These are phyloP conservation scores for Heliconius melpomene DNA, from an alignment of 1,140 invertebrate genomes.

Conservation along the genomic window DNA sequence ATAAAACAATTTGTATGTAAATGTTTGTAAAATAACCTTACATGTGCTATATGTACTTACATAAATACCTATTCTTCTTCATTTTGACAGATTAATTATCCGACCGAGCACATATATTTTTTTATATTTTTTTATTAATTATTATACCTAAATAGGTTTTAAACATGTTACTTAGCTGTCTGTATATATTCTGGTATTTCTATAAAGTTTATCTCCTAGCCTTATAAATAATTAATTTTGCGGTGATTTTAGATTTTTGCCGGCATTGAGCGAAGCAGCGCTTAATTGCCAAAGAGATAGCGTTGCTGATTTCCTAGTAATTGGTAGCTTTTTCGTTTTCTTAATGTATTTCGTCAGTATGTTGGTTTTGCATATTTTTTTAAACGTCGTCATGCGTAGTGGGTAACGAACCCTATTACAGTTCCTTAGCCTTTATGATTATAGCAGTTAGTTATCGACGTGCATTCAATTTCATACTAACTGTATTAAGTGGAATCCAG, in stretches of 20 bases:
- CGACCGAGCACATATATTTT: not conserved
- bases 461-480: too few species aligned
- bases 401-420: not conserved
- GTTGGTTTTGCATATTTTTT: not conserved
- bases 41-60: not conserved
- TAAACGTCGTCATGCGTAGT: not conserved
- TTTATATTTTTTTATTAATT: not conserved
- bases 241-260: conserved; percentile 8
- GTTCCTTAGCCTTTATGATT: not conserved
- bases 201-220: not conserved
- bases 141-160: not conserved
- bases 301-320: not conserved
- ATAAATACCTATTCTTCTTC: not conserved
- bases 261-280: not conserved
- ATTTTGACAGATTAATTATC: not conserved
- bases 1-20: conserved; percentile 21
- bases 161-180: not conserved
- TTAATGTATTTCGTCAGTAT: not conserved
- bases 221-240: conserved; percentile 6
- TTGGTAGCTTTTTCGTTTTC: conserved; percentile 3
- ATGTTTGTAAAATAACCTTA: conserved; percentile 3
- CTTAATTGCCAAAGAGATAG: not conserved
- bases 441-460: not conserved
- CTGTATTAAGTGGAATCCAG: too few species aligned
- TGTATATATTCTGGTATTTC: not conserved